These are phyloP conservation scores for Lampris incognitus DNA, from an alignment of 2,113 vertebrate genomes.

Conservation along the genomic window DNA sequence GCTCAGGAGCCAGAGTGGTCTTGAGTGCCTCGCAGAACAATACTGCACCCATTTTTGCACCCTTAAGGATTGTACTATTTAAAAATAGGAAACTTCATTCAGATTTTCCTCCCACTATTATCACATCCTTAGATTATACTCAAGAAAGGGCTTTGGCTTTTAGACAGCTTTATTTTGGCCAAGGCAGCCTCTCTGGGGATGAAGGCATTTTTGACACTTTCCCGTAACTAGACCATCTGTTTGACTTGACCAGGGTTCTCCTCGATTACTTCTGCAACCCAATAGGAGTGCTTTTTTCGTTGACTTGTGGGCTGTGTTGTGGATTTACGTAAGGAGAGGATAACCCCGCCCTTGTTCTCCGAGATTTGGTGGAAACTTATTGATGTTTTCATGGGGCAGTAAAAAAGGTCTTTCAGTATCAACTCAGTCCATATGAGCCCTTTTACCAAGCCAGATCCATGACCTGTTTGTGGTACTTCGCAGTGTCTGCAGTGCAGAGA, in stretches of 20 bases:
- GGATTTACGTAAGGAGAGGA: conserved; percentile 32
- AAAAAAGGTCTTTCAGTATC: conserved; percentile 29
- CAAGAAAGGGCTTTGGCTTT: conserved; percentile 24
- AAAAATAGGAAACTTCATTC: conserved; percentile 24
- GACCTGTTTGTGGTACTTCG: conserved; percentile 52
- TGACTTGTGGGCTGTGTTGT: conserved; percentile 12
- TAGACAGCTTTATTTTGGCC: conserved; percentile 32
- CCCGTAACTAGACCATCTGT: conserved; percentile 31
- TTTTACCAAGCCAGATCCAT: conserved; percentile 30
- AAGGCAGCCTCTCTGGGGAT: conserved; percentile 11
- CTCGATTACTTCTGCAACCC: conserved; percentile 32
- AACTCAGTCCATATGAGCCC: conserved; percentile 46
- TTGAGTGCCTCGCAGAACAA: conserved; percentile 9
- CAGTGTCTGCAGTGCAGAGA: conserved; percentile 34
- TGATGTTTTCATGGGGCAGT: conserved; percentile 40
- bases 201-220: conserved; percentile 49
- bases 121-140: conserved; percentile 13
- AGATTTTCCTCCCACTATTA: conserved; percentile 16
- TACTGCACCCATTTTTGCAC: conserved; percentile 6
- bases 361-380: conserved; percentile 52
- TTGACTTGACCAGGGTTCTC: conserved; percentile 51
- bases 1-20: neutral
- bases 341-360: conserved; percentile 54
- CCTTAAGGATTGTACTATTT: neutral
- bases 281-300: conserved; percentile 24